phyloP scores from a whole-genome alignment of 2,888 invertebrate genomes.

The Caenorhabditis sulstoni region DNA sequence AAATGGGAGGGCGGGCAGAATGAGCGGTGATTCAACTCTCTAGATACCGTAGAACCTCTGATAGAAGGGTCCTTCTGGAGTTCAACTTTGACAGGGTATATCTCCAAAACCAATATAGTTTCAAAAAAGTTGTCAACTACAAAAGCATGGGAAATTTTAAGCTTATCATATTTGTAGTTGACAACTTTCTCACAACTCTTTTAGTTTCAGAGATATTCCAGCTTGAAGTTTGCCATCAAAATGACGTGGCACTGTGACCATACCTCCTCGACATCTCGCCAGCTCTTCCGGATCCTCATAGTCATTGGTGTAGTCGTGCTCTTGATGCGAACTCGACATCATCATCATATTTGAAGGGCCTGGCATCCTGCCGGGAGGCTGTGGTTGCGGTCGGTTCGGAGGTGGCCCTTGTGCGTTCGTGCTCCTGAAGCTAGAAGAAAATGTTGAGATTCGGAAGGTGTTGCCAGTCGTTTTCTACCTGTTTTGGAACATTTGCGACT shows the following conservation, averaged over 20 bases:
- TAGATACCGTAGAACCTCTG: too few relatives aligned
- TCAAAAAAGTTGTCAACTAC: too few relatives aligned
- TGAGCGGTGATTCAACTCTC: neutral
- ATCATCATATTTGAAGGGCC: conserved; percentile 15
- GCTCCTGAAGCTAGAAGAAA: conserved; percentile 24
- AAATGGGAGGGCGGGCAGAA: neutral
- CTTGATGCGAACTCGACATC: conserved; percentile 10
- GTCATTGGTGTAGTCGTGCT: conserved; percentile 68
- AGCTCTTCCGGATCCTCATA: conserved; percentile 73
- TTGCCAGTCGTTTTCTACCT: conserved; percentile 8
- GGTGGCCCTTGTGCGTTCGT: conserved; percentile 67
- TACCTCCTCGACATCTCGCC: conserved; percentile 48
- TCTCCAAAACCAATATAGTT: too few relatives aligned
- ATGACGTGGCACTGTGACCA: too few relatives aligned
- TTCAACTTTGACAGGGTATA: too few relatives aligned
- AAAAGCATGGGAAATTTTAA: too few relatives aligned
- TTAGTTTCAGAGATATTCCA: too few relatives aligned
- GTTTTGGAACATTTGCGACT: conserved; percentile 56
- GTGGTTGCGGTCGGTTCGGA: conserved; percentile 67
- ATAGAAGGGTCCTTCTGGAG: too few relatives aligned
- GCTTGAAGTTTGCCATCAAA: neutral
- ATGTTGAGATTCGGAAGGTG: too few relatives aligned
- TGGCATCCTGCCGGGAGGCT: conserved; percentile 56
- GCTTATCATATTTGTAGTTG: too few relatives aligned
- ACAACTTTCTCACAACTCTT: too few relatives aligned